A percentile compares a stretch with the other conserved stretches of the same genome.
Evolutionary conservation across 2,888 invertebrate species (phyloP).

Genomic region (Pseudolycoriella hygida): DNA sequence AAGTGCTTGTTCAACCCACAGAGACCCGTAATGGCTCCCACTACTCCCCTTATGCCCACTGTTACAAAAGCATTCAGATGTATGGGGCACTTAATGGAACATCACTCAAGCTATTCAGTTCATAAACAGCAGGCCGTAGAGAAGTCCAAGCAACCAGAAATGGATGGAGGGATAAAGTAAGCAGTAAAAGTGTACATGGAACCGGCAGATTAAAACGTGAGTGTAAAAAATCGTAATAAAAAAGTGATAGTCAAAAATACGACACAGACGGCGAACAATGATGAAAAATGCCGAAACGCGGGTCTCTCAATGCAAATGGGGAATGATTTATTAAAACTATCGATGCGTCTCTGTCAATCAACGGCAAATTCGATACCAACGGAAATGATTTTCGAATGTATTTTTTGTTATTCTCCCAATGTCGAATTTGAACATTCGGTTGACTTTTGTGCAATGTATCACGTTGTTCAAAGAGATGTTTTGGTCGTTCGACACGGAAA

Average conservation of each 20-base stretch:
- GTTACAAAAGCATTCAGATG: no score
- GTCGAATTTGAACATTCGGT: neutral
- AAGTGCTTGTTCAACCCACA: no score
- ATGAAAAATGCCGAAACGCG: slow-evolving; percentile 10
- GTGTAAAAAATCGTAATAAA: neutral
- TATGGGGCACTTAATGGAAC: no score
- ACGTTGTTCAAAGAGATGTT: neutral
- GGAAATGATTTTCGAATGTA: neutral
- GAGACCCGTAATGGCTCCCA: no score
- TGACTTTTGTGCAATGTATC: neutral
- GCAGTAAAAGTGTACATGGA: no score
- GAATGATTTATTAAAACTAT: slow-evolving; percentile 9
- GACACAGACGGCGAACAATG: slow-evolving; percentile 10
- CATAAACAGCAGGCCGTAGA: no score
- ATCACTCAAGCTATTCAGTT: no score
- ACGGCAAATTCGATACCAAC: slow-evolving; percentile 9
- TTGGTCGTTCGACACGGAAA: neutral
- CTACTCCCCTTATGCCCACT: no score
- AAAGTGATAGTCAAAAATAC: slow-evolving; percentile 5
- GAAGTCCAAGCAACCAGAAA: no score
- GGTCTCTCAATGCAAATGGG: slow-evolving; percentile 9
- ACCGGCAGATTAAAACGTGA: neutral
- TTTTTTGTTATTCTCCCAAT: neutral
- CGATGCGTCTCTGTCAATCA: slow-evolving; percentile 9
- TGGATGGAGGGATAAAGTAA: no score